phyloP scores from a whole-genome alignment of 2,113 vertebrate species.

The Gnathonemus longibarbis region DNA sequence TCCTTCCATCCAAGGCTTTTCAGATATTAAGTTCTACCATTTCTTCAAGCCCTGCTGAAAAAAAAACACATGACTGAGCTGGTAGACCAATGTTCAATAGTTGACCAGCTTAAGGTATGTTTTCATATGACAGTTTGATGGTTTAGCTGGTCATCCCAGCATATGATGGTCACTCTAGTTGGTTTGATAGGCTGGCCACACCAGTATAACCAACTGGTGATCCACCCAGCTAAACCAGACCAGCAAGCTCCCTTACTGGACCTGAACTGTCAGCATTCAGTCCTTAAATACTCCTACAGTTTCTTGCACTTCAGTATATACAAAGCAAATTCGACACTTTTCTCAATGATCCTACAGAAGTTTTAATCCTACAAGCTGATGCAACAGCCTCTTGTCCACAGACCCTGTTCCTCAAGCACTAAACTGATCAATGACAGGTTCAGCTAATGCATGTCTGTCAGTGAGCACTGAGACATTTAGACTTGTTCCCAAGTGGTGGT shows the following conservation, averaged over 20 bases:
- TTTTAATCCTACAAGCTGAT: neutral
- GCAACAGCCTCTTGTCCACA: neutral
- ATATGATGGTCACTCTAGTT: neutral
- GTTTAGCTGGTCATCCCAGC: neutral
- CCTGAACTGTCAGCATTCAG: neutral
- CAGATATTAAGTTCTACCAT: neutral
- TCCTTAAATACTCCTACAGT: neutral
- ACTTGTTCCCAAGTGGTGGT: neutral
- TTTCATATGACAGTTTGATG: neutral
- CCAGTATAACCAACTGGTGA: neutral
- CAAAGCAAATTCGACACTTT: neutral
- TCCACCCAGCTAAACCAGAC: neutral
- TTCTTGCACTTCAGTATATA: neutral
- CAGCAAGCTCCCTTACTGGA: neutral
- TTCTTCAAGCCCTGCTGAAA: neutral
- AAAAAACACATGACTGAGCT: neutral
- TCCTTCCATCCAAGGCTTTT: neutral
- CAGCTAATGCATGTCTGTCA: neutral
- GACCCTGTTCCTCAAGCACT: neutral
- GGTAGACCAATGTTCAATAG: neutral
- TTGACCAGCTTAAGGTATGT: neutral
- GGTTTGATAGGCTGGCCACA: neutral
- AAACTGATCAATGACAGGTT: neutral
- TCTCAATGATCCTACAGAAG: neutral
- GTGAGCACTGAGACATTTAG: neutral